phyloP scores from a whole-genome alignment of 2,113 vertebrate genomes.

The Centropristis striata region DNA sequence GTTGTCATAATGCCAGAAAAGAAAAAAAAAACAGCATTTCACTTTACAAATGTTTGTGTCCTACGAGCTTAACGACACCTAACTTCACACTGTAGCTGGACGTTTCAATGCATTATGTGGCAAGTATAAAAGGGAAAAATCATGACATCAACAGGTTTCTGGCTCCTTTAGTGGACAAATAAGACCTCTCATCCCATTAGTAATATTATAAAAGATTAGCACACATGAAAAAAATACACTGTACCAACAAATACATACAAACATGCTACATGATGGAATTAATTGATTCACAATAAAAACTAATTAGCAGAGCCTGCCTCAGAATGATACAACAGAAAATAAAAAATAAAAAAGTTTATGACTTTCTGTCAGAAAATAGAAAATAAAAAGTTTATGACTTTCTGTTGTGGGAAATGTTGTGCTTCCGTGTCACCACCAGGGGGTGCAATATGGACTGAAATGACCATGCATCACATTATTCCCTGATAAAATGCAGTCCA shows the following conservation, averaged over 20 bases:
- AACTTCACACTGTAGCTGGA: constrained; percentile 30
- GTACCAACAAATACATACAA: constrained; percentile 62
- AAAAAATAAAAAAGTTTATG: not conserved
- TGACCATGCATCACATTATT: constrained; percentile 40
- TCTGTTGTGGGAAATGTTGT: constrained; percentile 62
- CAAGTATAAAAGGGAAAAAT: constrained; percentile 55
- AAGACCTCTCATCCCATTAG: constrained; percentile 50
- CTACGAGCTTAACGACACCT: constrained; percentile 5
- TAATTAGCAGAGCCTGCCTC: constrained; percentile 25
- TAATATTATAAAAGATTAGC: constrained; percentile 62
- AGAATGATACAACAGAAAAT: constrained; percentile 24
- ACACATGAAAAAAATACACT: constrained; percentile 58
- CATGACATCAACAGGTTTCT: constrained; percentile 40
- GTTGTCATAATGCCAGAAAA: constrained; percentile 55
- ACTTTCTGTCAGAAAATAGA: constrained; percentile 7
- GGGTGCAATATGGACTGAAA: constrained; percentile 33
- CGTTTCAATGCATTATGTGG: constrained; percentile 37
- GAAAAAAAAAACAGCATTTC: constrained; percentile 43
- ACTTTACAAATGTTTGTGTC: constrained; percentile 38
- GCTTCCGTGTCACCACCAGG: constrained; percentile 68
- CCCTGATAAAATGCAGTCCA: constrained; percentile 61
- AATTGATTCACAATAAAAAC: constrained; percentile 27
- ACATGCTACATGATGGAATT: constrained; percentile 68
- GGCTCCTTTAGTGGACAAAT: constrained; percentile 50
- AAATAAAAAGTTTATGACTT: not conserved